Conservation (phyloP, 2,888 invertebrate species). For the Meteorus colon region DNA sequence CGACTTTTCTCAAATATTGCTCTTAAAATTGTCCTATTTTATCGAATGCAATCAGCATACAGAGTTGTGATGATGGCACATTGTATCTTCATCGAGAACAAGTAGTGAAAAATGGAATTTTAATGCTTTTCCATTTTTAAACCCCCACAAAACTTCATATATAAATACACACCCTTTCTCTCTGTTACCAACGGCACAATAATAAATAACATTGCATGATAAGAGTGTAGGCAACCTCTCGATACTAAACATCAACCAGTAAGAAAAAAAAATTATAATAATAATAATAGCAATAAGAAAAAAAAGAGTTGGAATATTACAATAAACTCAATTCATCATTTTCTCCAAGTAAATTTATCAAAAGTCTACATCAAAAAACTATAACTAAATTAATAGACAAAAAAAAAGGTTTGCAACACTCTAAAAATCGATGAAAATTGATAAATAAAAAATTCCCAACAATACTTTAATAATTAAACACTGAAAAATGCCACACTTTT, state of each 20-base stretch:
- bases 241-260: not conserved
- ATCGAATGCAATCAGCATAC: not conserved
- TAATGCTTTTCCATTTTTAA: constrained; percentile 27
- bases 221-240: constrained; percentile 4
- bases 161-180: not conserved
- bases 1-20: not conserved
- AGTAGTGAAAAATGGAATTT: constrained; percentile 38
- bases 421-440: not conserved
- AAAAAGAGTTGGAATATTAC: not conserved
- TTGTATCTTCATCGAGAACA: constrained; percentile 14
- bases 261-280: no score
- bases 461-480: not conserved
- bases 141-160: not conserved
- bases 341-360: not conserved
- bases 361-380: not conserved
- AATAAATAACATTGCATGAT: constrained; percentile 35
- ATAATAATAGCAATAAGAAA: no score
- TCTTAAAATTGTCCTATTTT: not conserved
- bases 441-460: not conserved
- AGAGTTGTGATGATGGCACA: not conserved
- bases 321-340: not conserved
- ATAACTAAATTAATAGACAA: not conserved
- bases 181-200: constrained; percentile 20
- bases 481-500: not conserved
- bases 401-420: not conserved